These are phyloP conservation scores for Rhimphoctona megacephalus DNA, from an alignment of 2,888 invertebrate genomes.

Conservation along the genomic window DNA sequence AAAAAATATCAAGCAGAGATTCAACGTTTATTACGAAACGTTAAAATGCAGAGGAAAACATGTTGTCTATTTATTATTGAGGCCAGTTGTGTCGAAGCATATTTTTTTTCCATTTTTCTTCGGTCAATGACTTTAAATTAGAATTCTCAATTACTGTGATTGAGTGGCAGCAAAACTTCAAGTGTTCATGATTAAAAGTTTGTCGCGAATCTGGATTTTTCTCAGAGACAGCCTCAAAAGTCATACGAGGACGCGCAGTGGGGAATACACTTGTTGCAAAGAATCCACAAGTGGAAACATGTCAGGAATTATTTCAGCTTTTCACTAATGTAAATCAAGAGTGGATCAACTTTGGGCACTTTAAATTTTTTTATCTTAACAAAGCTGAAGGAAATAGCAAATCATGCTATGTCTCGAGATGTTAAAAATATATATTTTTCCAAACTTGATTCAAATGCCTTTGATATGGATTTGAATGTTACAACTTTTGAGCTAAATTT, in stretches of 20 bases:
- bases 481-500: background rate
- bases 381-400: background rate
- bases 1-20: background rate
- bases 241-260: background rate
- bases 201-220: background rate
- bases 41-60: background rate
- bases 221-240: background rate
- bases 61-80: background rate
- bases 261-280: conserved; percentile 35
- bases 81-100: background rate
- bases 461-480: background rate
- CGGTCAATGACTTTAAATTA: background rate
- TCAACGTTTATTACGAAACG: background rate
- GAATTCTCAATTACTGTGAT: background rate
- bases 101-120: background rate
- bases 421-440: background rate
- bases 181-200: background rate
- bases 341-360: background rate
- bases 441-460: background rate
- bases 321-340: background rate
- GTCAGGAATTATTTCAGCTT: background rate
- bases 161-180: background rate
- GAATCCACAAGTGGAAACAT: conserved; percentile 37
- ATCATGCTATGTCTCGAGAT: background rate
- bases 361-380: background rate